Evolutionary conservation across 2,888 invertebrate genomes (phyloP), one percentile per base, ranked within the genome.

Genomic region (Nasonovia ribisnigri): DNA sequence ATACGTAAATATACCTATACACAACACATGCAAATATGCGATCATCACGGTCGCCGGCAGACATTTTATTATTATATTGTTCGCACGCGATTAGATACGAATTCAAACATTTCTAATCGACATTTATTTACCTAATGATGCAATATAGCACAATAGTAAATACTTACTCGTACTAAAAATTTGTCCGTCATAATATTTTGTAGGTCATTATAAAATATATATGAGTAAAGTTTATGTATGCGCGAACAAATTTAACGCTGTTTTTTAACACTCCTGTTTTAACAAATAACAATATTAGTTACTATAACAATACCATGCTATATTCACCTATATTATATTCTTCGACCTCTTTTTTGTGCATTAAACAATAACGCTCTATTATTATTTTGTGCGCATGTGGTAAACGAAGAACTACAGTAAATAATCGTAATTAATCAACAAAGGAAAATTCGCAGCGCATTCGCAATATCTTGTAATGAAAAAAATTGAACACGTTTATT

Each of bases 11-110:
- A 20, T 77, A 77, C 36, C 36, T 77, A 36, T 24, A 8, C 77
- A 77, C 77, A 77, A 77, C 36, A 77, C 36, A 48, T 87, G n/a
- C 87, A 87, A 43, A 48, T 87, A 87, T n/a, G 46, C 48, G 48
- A 43, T 46, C 48, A 87, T 46, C 48, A 87, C 46, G 88, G 88
- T 51, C 36, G 88, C 46, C 42, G 88, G 88, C 88, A 51, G 36
- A 54, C 88, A 77, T 77, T 77, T 77, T 36, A 77, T 77, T 77
- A 77, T 77, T 77, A 20, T 77, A 36, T 77, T 77, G 36, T 77
- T 77, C 77, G 77, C 77, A 36, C 77, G 77, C 77, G 77, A 77
- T 77, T 77, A 77, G 77, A 77, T 77, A 77, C 20, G 36, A 77
- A 77, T 77, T 77, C 36, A 77, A 77, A 77, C 20, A 36, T 77